These are phyloP conservation scores for Alectura lathami DNA, from an alignment of 2,113 vertebrate genomes.

Conservation along the genomic window DNA sequence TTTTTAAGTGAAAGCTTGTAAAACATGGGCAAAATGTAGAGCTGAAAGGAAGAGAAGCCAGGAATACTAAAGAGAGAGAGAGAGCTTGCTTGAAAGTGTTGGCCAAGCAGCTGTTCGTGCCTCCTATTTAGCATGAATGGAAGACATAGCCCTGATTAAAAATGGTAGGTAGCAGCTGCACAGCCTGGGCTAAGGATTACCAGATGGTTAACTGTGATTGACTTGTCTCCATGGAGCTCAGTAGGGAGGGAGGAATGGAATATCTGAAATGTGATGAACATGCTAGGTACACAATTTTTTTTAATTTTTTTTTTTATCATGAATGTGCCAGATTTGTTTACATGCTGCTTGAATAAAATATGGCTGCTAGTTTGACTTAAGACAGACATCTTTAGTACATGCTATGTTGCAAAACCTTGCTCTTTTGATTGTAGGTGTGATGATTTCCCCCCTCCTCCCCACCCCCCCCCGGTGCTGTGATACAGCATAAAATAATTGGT, in stretches of 20 bases:
- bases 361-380: conserved; percentile 73
- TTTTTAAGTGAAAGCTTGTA: conserved; percentile 15
- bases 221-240: conserved; percentile 76
- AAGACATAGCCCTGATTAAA: conserved; percentile 74
- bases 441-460: conserved; percentile 52
- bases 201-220: conserved; percentile 80
- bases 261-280: conserved; percentile 69
- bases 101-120: conserved; percentile 69
- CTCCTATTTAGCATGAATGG: conserved; percentile 76
- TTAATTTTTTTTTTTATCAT: conserved; percentile 19
- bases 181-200: conserved; percentile 76
- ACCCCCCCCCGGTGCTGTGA: conserved; percentile 19
- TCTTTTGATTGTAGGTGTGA: conserved; percentile 72
- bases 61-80: conserved; percentile 54
- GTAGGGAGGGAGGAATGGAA: conserved; percentile 59
- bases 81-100: conserved; percentile 45
- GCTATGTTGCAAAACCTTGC: conserved; percentile 73
- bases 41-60: conserved; percentile 60
- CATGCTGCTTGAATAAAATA: conserved; percentile 73
- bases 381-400: conserved; percentile 74
- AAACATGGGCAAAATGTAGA: conserved; percentile 51
- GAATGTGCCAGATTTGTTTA: conserved; percentile 76
- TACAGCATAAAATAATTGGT: conserved; percentile 69
- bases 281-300: conserved; percentile 67
- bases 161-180: conserved; percentile 78